Conservation (phyloP, 2,888 invertebrate species). For the Xylota sylvarum region DNA sequence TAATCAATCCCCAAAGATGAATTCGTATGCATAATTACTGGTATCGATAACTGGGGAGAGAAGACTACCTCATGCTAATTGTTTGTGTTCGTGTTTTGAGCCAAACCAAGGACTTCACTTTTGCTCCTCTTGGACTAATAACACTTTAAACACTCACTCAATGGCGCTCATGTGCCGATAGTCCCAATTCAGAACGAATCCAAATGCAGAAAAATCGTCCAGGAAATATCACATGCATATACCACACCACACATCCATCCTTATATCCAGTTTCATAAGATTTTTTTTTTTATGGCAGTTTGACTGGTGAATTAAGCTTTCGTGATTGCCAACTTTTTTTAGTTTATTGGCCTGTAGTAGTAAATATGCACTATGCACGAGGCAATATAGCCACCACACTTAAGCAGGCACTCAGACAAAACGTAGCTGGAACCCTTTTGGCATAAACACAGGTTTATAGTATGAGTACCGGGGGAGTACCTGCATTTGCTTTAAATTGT, state of each 20-base stretch:
- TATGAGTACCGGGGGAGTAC: neutral
- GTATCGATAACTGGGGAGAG: neutral
- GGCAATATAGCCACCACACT: slow-evolving; percentile 14
- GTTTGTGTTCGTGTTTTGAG: slow-evolving; percentile 64
- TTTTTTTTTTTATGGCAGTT: slow-evolving; percentile 8
- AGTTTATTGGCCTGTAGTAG: slow-evolving; percentile 60
- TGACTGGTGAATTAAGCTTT: slow-evolving; percentile 40
- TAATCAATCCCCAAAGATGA: slow-evolving; percentile 68
- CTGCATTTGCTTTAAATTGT: neutral
- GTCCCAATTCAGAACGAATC: slow-evolving; percentile 51
- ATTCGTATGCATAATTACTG: slow-evolving; percentile 65
- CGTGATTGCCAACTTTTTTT: slow-evolving; percentile 56
- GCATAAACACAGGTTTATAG: slow-evolving; percentile 25
- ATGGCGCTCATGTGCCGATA: slow-evolving; percentile 37
- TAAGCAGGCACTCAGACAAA: slow-evolving; percentile 44
- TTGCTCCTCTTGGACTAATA: slow-evolving; percentile 52
- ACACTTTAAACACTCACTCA: slow-evolving; percentile 73
- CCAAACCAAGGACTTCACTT: slow-evolving; percentile 26
- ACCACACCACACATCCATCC: slow-evolving; percentile 13
- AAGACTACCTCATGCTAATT: slow-evolving; percentile 53
- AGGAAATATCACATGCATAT: slow-evolving; percentile 50
- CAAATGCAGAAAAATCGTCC: slow-evolving; percentile 64
- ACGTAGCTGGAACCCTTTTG: slow-evolving; percentile 19
- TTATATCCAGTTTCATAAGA: slow-evolving; percentile 31
- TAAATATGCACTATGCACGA: slow-evolving; percentile 30